phyloP scores from a whole-genome alignment of 2,113 vertebrate genomes.

The Mus pahari region DNA sequence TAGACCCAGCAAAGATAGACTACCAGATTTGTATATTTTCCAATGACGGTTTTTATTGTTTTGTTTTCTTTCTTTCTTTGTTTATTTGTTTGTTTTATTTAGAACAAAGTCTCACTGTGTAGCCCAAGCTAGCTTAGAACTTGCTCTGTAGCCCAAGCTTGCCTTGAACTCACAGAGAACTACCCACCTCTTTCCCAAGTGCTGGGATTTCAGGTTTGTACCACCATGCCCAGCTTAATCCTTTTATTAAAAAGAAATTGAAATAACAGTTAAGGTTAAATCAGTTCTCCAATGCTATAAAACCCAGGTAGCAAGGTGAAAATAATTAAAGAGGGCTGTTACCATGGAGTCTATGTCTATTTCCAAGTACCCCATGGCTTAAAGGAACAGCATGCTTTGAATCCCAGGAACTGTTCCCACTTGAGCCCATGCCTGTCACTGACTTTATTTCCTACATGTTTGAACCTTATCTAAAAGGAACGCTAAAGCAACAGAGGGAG shows the following conservation, averaged over 20 bases:
- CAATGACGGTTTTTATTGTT: not conserved
- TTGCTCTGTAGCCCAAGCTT: not conserved
- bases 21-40: not conserved
- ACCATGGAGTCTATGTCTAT: not conserved
- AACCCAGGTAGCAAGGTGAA: slow-evolving; percentile 3
- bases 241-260: not conserved
- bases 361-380: not conserved
- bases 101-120: not conserved
- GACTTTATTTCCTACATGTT: not conserved
- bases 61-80: not conserved
- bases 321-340: slow-evolving; percentile 24
- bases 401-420: not conserved
- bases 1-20: not conserved
- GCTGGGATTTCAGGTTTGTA: not conserved
- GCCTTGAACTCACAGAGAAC: not conserved
- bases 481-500: not conserved
- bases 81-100: not conserved
- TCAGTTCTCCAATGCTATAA: slow-evolving; percentile 21
- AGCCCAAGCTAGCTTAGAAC: not conserved
- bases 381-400: not conserved
- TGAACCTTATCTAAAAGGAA: not conserved
- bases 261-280: slow-evolving; percentile 26
- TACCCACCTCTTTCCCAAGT: not conserved
- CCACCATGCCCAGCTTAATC: not conserved
- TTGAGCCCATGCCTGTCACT: not conserved